Evolutionary conservation across 2,797 vertebrate genomes (phyloP).

Genomic region (Pogoniulus pusillus): DNA sequence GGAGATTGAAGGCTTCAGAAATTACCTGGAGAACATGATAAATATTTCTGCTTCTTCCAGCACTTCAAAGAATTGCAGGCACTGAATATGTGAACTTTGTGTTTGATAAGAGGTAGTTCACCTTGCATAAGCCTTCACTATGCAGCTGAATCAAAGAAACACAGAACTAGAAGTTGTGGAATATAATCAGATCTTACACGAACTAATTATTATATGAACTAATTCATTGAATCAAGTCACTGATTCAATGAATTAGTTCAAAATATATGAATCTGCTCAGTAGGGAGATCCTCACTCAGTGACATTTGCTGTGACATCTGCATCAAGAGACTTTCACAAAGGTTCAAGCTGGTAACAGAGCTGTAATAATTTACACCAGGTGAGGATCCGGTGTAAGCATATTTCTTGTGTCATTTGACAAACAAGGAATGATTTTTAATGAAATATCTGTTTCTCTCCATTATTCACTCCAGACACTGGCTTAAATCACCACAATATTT

Average conservation of each 20-base stretch:
- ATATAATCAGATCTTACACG: too few relatives aligned
- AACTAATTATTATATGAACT: too few relatives aligned
- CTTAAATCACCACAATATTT: background rate
- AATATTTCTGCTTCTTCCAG: slow-evolving; percentile 33
- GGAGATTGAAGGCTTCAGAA: slow-evolving; percentile 42
- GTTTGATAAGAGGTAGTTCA: slow-evolving; percentile 29
- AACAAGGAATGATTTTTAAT: background rate
- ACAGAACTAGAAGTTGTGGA: background rate
- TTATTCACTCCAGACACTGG: background rate
- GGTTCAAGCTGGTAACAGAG: background rate
- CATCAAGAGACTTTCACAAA: background rate
- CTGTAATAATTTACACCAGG: background rate
- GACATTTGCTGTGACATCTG: background rate
- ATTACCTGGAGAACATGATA: slow-evolving; percentile 36
- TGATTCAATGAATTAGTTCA: background rate
- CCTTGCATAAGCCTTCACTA: background rate
- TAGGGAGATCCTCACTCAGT: background rate
- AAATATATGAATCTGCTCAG: background rate
- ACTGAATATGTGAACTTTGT: background rate
- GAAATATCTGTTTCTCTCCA: background rate
- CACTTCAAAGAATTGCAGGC: slow-evolving; percentile 12
- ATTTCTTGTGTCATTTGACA: background rate
- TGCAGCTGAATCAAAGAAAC: background rate
- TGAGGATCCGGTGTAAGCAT: background rate
- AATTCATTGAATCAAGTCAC: background rate